These are phyloP conservation scores for Mesitornis unicolor DNA, from an alignment of 2,113 vertebrate species.

Conservation along the genomic window DNA sequence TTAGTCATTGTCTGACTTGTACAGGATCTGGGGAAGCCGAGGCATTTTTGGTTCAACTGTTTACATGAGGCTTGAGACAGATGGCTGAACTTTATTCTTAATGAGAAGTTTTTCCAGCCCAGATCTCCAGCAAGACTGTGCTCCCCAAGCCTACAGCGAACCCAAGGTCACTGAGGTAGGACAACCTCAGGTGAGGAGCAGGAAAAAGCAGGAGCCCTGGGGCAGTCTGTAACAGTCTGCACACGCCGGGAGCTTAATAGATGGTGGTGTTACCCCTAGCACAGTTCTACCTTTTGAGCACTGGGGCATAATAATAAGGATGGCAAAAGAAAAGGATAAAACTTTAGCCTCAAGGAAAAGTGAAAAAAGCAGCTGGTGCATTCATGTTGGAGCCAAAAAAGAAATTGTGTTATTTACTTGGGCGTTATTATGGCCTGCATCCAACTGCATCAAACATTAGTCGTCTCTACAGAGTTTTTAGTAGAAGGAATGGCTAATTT, in stretches of 20 bases:
- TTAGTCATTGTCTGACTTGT: not conserved
- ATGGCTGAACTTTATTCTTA: slow-evolving; percentile 4
- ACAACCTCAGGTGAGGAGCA: not conserved
- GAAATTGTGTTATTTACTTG: not conserved
- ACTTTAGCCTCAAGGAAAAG: not conserved
- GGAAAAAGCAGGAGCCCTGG: not conserved
- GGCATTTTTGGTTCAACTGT: not conserved
- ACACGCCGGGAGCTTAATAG: not conserved
- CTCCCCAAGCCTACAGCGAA: not conserved
- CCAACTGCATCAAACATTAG: not conserved
- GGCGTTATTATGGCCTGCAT: not conserved
- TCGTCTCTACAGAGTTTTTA: not conserved
- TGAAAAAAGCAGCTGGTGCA: not conserved
- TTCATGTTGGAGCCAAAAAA: not conserved
- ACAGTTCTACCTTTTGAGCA: not conserved
- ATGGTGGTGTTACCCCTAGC: not conserved
- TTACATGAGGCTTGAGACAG: not conserved
- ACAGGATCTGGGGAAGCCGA: not conserved
- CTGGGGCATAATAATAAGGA: not conserved
- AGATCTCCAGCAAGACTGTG: not conserved
- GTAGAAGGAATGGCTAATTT: not conserved
- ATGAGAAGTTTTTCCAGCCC: not conserved
- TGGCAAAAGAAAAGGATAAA: not conserved
- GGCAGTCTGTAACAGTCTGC: not conserved
- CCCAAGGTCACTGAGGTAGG: not conserved